phyloP scores from a whole-genome alignment of 1,140 invertebrate species.

The Phthorimaea operculella region DNA sequence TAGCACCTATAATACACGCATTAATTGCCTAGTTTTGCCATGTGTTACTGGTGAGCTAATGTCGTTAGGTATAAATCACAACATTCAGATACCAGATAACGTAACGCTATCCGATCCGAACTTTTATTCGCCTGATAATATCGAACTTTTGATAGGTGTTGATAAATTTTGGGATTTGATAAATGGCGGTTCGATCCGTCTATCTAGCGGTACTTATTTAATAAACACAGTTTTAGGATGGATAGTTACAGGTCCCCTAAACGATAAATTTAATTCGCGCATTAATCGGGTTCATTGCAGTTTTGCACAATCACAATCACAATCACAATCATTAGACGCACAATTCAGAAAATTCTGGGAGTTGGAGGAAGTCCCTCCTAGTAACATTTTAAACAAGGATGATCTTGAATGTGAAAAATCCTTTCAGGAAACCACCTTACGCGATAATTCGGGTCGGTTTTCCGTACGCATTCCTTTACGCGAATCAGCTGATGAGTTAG shows the following conservation, averaged over 20 bases:
- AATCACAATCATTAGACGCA: neutral
- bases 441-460: slow-evolving; percentile 22
- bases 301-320: neutral
- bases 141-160: slow-evolving; percentile 8
- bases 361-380: neutral
- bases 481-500: slow-evolving; percentile 3
- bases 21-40: slow-evolving; percentile 1
- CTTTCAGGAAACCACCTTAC: slow-evolving; percentile 21
- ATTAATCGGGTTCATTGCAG: neutral
- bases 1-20: neutral
- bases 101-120: neutral
- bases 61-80: neutral
- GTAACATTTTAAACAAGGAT: slow-evolving; percentile 11
- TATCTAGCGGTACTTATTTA: slow-evolving; percentile 3
- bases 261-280: neutral
- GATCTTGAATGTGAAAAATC: slow-evolving; percentile 23
- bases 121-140: neutral
- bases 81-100: slow-evolving; percentile 5
- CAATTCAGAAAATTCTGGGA: slow-evolving; percentile 2
- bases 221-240: slow-evolving; percentile 7
- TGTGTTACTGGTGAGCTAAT: neutral
- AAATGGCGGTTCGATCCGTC: neutral
- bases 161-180: slow-evolving; percentile 9
- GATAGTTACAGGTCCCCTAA: slow-evolving; percentile 6
- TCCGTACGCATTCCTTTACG: slow-evolving; percentile 14